Evolutionary conservation across 1,140 invertebrate genomes (phyloP).

Genomic region (Drosophila takahashii): DNA sequence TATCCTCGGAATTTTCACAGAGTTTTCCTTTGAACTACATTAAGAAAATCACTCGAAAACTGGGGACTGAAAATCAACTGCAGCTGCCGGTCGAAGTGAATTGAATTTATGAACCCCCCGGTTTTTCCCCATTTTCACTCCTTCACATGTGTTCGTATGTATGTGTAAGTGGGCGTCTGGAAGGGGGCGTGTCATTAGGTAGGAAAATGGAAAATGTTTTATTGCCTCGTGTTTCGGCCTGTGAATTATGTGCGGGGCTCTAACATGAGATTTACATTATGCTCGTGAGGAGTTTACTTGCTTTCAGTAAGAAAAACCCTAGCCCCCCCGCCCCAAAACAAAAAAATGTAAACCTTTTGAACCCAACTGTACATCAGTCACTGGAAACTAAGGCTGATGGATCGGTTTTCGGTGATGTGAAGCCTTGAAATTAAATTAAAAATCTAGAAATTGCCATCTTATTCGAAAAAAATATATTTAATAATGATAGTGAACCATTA

Average conservation of each 20-base stretch:
- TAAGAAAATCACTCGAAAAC: slow-evolving; percentile 77
- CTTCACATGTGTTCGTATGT: neutral
- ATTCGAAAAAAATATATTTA: no score
- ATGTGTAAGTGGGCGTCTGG: slow-evolving; percentile 18
- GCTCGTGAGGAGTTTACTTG: slow-evolving; percentile 44
- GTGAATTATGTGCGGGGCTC: slow-evolving; percentile 57
- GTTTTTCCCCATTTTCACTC: slow-evolving; percentile 7
- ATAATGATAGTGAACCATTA: no score
- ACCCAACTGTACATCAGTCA: slow-evolving; percentile 17
- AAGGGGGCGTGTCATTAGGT: slow-evolving; percentile 61
- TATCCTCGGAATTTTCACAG: slow-evolving; percentile 7
- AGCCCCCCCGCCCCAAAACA: no score
- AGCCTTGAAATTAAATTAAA: neutral
- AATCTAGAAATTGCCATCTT: no score
- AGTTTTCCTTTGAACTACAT: slow-evolving; percentile 73
- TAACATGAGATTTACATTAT: slow-evolving; percentile 74
- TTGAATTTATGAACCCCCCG: slow-evolving; percentile 68
- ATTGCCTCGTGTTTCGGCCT: slow-evolving; percentile 59
- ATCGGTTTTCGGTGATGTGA: slow-evolving; percentile 5
- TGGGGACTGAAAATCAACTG: slow-evolving; percentile 59
- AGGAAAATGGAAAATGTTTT: slow-evolving; percentile 63
- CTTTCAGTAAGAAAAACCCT: neutral
- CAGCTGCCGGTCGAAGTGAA: slow-evolving; percentile 79
- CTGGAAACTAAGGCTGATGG: slow-evolving; percentile 2
- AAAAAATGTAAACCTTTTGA: slow-evolving; percentile 3